A percentile compares a stretch with the other conserved stretches of the same genome.
Conservation (phyloP, 2,888 invertebrate species). For the Seira musarum region DNA sequence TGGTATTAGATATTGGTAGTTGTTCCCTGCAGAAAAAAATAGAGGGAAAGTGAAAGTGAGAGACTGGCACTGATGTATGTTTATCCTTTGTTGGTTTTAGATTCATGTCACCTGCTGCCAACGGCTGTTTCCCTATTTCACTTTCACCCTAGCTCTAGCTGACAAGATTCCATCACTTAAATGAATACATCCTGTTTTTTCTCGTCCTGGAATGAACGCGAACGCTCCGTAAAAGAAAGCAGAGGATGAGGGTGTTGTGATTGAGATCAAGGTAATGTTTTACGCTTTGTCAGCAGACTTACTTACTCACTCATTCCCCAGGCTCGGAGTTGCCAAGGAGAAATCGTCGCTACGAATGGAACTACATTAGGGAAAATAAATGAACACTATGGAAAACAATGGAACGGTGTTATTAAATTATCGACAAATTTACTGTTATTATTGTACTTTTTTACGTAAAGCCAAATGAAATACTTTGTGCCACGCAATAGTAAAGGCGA, state of each 20-base stretch:
- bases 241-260: conserved; percentile 25
- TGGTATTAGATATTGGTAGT: conserved; percentile 26
- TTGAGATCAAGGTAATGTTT: conserved; percentile 43
- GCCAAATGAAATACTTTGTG: too few relatives aligned
- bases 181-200: conserved; percentile 29
- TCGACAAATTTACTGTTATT: not conserved
- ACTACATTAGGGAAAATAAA: too few relatives aligned
- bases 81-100: conserved; percentile 48
- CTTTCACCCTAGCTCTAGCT: conserved; percentile 23
- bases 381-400: too few relatives aligned
- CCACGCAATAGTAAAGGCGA: too few relatives aligned
- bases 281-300: conserved; percentile 1
- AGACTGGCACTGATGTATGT: conserved; percentile 2
- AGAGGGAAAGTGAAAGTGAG: not conserved
- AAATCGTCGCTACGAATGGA: too few relatives aligned
- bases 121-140: conserved; percentile 30
- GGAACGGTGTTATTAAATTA: not conserved
- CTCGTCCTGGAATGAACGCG: not conserved
- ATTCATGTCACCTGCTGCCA: conserved; percentile 59
- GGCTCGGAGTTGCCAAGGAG: too few relatives aligned
- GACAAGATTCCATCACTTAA: conserved; percentile 37
- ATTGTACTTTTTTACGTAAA: too few relatives aligned
- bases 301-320: too few relatives aligned
- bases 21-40: not conserved
- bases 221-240: not conserved